phyloP scores from a whole-genome alignment of 2,113 vertebrate species.

The Coptodon bakossiorum region DNA sequence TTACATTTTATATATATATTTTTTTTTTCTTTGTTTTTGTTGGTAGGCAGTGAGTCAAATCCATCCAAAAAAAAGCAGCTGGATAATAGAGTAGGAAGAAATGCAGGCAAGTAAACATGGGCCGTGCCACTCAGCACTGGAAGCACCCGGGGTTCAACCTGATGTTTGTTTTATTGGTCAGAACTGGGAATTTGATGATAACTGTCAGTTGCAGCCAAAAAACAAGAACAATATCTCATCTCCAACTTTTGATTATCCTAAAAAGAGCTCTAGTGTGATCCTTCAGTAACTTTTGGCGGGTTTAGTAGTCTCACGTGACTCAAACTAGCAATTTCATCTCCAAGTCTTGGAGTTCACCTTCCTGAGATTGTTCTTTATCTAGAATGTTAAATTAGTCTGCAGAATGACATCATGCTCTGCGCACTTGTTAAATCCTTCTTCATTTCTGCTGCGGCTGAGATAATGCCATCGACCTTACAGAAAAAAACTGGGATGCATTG shows the following conservation, averaged over 20 bases:
- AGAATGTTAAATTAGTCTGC: background rate
- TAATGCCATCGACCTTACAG: background rate
- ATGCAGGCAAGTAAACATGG: background rate
- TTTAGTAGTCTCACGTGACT: background rate
- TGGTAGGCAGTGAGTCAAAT: background rate
- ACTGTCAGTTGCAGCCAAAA: background rate
- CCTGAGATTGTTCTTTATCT: background rate
- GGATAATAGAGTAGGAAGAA: background rate
- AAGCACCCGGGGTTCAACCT: background rate
- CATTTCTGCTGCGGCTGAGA: background rate
- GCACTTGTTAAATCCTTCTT: background rate
- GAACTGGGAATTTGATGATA: background rate
- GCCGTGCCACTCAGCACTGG: background rate
- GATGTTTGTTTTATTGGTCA: background rate
- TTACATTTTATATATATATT: background rate
- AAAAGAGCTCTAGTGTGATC: background rate
- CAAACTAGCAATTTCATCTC: background rate
- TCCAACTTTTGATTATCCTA: background rate
- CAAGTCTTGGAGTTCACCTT: background rate
- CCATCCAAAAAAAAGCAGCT: background rate
- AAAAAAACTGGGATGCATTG: background rate
- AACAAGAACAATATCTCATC: conserved; percentile 12
- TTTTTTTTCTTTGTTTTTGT: background rate
- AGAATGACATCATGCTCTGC: background rate
- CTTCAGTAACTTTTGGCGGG: background rate